A percentile compares a stretch with the other conserved stretches of the same genome.
phyloP scores from a whole-genome alignment of 2,888 invertebrate genomes.

The Apodemia mormo region DNA sequence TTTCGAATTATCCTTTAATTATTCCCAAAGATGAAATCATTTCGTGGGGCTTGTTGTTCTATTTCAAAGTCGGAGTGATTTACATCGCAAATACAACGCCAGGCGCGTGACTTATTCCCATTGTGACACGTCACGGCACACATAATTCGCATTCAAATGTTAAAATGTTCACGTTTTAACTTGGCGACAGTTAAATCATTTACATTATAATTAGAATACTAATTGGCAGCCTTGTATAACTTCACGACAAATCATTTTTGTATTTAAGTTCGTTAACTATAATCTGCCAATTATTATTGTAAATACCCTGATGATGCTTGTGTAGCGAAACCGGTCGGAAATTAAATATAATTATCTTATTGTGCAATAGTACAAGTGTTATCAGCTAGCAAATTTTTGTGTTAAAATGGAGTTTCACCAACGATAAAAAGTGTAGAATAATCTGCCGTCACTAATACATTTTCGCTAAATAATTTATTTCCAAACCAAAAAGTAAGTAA shows the following conservation, averaged over 20 bases:
- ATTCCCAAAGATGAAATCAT: constrained; percentile 32
- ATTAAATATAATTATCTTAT: too few relatives aligned
- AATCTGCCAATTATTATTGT: too few relatives aligned
- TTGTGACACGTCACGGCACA: constrained; percentile 47
- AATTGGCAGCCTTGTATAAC: constrained; percentile 32
- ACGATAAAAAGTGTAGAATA: too few relatives aligned
- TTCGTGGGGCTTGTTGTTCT: constrained; percentile 41
- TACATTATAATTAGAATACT: constrained; percentile 43
- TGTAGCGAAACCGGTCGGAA: too few relatives aligned
- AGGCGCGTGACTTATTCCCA: constrained; percentile 48
- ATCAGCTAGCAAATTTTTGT: too few relatives aligned
- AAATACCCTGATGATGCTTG: too few relatives aligned
- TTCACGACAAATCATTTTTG: neutral
- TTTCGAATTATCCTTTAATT: constrained; percentile 13
- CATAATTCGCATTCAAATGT: constrained; percentile 43
- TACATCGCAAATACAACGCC: constrained; percentile 49
- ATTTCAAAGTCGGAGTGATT: constrained; percentile 50
- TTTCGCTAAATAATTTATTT: too few relatives aligned
- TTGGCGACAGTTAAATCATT: constrained; percentile 36
- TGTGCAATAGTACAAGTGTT: too few relatives aligned
- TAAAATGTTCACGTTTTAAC: constrained; percentile 38
- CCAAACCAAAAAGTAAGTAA: too few relatives aligned
- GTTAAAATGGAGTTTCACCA: too few relatives aligned
- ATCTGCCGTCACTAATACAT: too few relatives aligned
- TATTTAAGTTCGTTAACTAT: too few relatives aligned